Evolutionary conservation across 2,888 invertebrate genomes (phyloP), one percentile per base, ranked within the genome.

Genomic region (Himalopsyche anomala): DNA sequence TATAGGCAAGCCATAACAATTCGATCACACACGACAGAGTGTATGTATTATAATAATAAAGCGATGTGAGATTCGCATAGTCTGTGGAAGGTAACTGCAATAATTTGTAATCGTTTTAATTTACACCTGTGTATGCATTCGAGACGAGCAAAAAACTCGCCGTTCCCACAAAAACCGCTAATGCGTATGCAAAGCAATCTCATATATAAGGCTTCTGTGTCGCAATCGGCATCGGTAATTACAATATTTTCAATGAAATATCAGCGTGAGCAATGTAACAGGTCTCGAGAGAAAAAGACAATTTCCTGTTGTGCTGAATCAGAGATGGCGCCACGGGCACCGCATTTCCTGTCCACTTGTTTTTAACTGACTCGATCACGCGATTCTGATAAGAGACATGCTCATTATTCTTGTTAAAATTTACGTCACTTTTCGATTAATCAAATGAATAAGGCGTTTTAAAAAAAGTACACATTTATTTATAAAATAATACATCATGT

Each of bases 271-370:
- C 80, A 80, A 17, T 38, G 38, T 40, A 80, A 80, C 42, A 80
- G 42, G 80, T 80, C 38, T 62, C 80, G 36, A 62, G 38, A 56
- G 74, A 83, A 84, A 86, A 83, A 86, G 81, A 84, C 84, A 83
- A 84, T 86, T 86, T 86, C 86, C 86, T 86, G 86, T 81, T 83
- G 81, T 38, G 69, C 62, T 81, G 81, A 82, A 82, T 82, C 79
- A 62, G 62, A 83, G 69, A 81, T 83, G 86, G 86, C 86, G 86
- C 86, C 86, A 81, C 40, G 62, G 82, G 82, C 85, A 36, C 42
- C 56, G 54, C 80, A 80, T 74, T 82, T 85, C 85, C 85, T 85
- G 85, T 82, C 82, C 85, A 79, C 79, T 81, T 62, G 62, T 62
- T 62, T 62, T 19, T 62, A 74, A 54, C 83, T 45, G 45, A 69